Evolutionary conservation across 2,888 invertebrate species (phyloP), one percentile per base, ranked within the genome.

Genomic region (Lepidochitona cinerea): DNA sequence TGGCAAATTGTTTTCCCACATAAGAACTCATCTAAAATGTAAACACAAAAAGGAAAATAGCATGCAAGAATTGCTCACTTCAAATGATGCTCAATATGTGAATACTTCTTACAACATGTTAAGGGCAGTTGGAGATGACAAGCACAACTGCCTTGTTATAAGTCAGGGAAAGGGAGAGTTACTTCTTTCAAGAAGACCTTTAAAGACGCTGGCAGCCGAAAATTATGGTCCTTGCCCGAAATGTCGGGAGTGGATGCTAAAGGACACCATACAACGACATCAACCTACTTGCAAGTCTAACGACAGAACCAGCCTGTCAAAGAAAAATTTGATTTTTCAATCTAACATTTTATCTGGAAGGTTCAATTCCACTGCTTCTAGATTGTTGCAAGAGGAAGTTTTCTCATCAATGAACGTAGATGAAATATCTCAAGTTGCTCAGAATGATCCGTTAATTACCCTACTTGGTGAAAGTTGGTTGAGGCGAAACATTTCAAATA

Each of bases 381-480:
- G 5, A 49, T 18, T 41, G 5, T 18, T 70, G 14, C 6, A n/a
- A 12, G 12, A 26, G 35, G 70, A 59, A n/a, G 77, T 79, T 0
- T 75, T 75, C 26, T 37, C 71, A 2, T 71, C 35, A 3, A 79
- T 77, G 79, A 49, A 14, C 14, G 14, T 7, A 7, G 79, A 79
- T 72, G 66, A 73, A 35, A 37, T 72, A 5, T n/a, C 54, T 12
- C n/a, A 72, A 37, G 41, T 75, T 23, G 77, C 79, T 1, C 64
- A 75, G 67, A 71, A 37, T 33, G 79, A 77, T 41, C 14, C 33
- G 33, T 29, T 77, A 9, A 77, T 79, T 35, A 33, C 75, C 12
- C 33, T 49, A 12, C 70, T 79, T 4, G 79, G 79, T 14, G 77
- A 79, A 37, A 71, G 59, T 36, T 79, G 77, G 79, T 37, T 79